Percentiles rank a stretch among this genome's conserved stretches.
phyloP scores from a whole-genome alignment of 1,140 invertebrate genomes.

The Cydia fagiglandana region DNA sequence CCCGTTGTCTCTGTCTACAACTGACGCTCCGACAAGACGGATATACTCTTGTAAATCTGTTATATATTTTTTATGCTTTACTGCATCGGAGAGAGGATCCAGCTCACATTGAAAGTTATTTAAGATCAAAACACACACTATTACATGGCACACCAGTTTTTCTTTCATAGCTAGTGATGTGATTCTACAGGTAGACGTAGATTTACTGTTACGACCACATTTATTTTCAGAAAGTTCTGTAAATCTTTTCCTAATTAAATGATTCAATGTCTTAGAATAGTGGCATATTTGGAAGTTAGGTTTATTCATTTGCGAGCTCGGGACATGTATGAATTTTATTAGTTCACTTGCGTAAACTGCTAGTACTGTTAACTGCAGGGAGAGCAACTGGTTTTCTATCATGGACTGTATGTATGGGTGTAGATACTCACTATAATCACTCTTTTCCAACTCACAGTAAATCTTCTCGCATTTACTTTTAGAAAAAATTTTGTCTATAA shows the following conservation, averaged over 20 bases:
- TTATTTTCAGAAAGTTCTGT: constrained; percentile 53
- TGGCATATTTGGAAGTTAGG: constrained; percentile 46
- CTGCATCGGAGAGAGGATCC: constrained; percentile 48
- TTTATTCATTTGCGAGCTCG: constrained; percentile 51
- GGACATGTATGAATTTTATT: constrained; percentile 50
- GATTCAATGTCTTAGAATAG: constrained; percentile 55
- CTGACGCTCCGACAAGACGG: constrained; percentile 53
- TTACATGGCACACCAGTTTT: constrained; percentile 46
- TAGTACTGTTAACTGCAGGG: constrained; percentile 50
- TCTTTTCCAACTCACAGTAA: constrained; percentile 53
- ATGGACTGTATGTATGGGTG: constrained; percentile 49
- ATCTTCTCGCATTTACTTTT: constrained; percentile 60
- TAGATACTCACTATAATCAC: constrained; percentile 52
- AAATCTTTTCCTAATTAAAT: constrained; percentile 56
- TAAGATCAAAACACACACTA: constrained; percentile 61
- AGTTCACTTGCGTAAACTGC: constrained; percentile 59
- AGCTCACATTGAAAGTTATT: constrained; percentile 62
- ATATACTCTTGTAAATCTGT: constrained; percentile 44
- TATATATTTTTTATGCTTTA: constrained; percentile 49
- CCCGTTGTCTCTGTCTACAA: constrained; percentile 46
- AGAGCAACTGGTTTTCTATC: constrained; percentile 44
- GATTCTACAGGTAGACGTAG: neutral
- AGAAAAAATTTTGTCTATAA: constrained; percentile 55
- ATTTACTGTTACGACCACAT: neutral
- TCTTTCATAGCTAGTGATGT: neutral